Evolutionary conservation across 2,888 invertebrate species (phyloP).

Genomic region (Philopedon plagiatum): DNA sequence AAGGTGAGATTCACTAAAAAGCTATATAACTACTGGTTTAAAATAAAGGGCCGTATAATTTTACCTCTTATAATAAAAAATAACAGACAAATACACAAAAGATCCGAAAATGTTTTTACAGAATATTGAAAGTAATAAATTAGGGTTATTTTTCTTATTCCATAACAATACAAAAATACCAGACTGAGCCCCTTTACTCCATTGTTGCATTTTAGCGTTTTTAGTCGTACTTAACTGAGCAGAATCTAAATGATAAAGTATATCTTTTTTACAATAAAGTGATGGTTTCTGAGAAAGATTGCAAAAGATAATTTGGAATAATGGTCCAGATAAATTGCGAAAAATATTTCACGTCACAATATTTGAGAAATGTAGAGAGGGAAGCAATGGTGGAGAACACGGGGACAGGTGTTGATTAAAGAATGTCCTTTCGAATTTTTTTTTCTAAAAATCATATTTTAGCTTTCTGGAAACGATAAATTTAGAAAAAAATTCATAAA

Average conservation of each 20-base stretch:
- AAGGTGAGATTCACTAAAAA: too few relatives aligned
- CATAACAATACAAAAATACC: neutral
- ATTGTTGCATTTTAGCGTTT: neutral
- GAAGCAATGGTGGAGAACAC: neutral
- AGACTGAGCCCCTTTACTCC: neutral
- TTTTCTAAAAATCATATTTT: too few relatives aligned
- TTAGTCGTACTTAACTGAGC: neutral
- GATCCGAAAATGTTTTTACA: too few relatives aligned
- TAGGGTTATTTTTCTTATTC: neutral
- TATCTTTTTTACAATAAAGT: neutral
- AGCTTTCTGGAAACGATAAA: too few relatives aligned
- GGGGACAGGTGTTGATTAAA: neutral
- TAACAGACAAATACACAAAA: too few relatives aligned
- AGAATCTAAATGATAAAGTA: neutral
- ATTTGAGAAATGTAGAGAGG: neutral
- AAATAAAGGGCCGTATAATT: too few relatives aligned
- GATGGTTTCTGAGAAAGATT: neutral
- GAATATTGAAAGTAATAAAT: neutral
- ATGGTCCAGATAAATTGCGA: neutral
- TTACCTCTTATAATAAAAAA: too few relatives aligned
- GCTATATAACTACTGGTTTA: too few relatives aligned
- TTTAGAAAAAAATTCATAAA: too few relatives aligned
- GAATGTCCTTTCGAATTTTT: too few relatives aligned
- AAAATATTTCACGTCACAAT: neutral
- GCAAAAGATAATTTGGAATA: constrained; percentile 1